phyloP scores from a whole-genome alignment of 2,113 vertebrate species.

The Phodopus roborovskii region DNA sequence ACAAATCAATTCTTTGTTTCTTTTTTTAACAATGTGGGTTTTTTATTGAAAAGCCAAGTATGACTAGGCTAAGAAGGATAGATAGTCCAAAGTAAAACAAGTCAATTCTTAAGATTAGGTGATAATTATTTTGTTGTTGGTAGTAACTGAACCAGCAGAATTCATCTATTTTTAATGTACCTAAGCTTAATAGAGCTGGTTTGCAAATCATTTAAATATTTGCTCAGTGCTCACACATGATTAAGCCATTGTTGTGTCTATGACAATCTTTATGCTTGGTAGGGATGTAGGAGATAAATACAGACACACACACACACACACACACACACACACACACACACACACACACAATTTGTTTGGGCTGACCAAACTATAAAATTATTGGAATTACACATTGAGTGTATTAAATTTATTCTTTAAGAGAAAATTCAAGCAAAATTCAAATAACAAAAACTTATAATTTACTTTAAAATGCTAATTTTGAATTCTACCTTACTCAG shows the following conservation, averaged over 20 bases:
- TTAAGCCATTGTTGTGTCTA: background rate
- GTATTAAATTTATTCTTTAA: background rate
- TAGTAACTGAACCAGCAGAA: background rate
- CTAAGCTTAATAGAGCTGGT: background rate
- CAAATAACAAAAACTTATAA: background rate
- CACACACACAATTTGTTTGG: slow-evolving; percentile 15
- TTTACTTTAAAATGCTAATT: background rate
- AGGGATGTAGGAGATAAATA: background rate
- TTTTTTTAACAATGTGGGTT: background rate
- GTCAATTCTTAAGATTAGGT: slow-evolving; percentile 5
- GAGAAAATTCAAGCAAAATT: slow-evolving; percentile 13
- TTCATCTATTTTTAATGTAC: background rate
- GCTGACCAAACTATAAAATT: background rate
- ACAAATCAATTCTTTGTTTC: background rate
- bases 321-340: background rate
- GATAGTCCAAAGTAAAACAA: background rate
- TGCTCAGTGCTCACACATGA: background rate
- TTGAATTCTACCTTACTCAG: background rate
- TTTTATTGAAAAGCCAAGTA: no score
- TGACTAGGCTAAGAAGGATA: no score
- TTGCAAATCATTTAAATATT: slow-evolving; percentile 34
- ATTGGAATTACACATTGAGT: background rate
- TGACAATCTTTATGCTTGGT: background rate
- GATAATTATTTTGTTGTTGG: background rate
- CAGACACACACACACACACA: background rate